Evolutionary conservation across 2,888 invertebrate genomes (phyloP), one percentile per base, ranked within the genome.

Genomic region (Meliscaeva auricollis): DNA sequence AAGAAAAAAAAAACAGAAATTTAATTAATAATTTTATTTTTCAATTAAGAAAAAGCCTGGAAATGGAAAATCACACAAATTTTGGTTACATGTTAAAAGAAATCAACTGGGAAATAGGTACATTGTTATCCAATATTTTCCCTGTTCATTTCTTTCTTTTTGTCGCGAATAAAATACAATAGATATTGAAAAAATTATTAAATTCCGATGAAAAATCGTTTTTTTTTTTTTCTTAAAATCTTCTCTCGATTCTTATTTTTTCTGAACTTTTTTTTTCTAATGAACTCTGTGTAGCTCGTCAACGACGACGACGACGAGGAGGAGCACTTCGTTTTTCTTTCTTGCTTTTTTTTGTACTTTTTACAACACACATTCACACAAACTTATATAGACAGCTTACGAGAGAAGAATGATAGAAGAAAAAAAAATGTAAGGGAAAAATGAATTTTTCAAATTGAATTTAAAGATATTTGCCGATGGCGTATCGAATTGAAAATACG

Each of bases 401-500:
- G 70, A 78, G 77, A 76, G 52, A 73, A 76, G 48, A 72, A 64
- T 62, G 64, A 64, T 64, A 46, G 64, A 64, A 64, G 64, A 46
- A 64, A 62, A 56, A 78, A 87, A 84, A 87, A 81, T 77, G 56
- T 54, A 87, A 87, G 82, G 72, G 74, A 76, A 87, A 90, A 85
- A 76, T 85, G 82, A 89, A 85, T 64, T 87, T 87, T 87, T 87
- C 85, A 87, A 83, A 60, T 82, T 69, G 50, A 83, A 80, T 83
- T 87, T 87, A 77, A 9, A 41, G 30, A 38, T 62, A 85, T 54
- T 58, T 77, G 50, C 76, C 41, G 56, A 68, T 69, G 35, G 50
- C 60, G 68, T 73, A 73, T 62, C 54, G 69, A 46, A 56, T 62
- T 77, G 26, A 9, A 88, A 89, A 90, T 88, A 77, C 74, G 87